A percentile compares a stretch with the other conserved stretches of the same genome.
phyloP scores from a whole-genome alignment of 2,113 vertebrate species.

The Prunella fulvescens region DNA sequence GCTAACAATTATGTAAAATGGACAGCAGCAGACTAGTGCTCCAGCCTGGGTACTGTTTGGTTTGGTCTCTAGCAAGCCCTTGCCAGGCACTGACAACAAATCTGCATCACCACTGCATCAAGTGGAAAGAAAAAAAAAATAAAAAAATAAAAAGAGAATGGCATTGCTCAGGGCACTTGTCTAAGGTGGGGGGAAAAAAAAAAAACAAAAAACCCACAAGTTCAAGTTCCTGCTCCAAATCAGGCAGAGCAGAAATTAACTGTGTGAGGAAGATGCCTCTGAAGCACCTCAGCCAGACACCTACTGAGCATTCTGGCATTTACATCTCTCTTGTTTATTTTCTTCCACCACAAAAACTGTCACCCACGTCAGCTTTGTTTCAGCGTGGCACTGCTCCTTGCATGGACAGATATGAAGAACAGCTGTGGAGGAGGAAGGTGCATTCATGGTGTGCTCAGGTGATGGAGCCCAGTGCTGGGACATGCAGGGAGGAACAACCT shows the following conservation, averaged over 20 bases:
- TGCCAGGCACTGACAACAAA: not conserved
- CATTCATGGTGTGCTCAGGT: not conserved
- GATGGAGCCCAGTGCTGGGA: not conserved
- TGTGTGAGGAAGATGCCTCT: not conserved
- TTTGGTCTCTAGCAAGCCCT: not conserved
- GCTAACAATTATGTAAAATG: not conserved
- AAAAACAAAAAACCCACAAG: not conserved
- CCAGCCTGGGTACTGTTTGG: not conserved
- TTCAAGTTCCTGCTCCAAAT: not conserved
- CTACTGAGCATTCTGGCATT: not conserved
- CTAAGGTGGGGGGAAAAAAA: not conserved
- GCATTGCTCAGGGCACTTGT: not conserved
- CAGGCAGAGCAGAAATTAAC: not conserved
- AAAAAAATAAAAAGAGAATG: not conserved
- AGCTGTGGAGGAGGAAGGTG: not conserved
- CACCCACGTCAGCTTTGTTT: not conserved
- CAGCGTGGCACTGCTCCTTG: not conserved
- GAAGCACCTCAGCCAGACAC: not conserved
- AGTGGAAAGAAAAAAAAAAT: fast-evolving
- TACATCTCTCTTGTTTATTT: not conserved
- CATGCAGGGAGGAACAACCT: not conserved
- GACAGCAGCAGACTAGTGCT: not conserved
- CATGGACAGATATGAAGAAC: not conserved
- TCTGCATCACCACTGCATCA: not conserved
- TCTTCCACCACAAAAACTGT: not conserved